Evolutionary conservation across 1,140 invertebrate species (phyloP).

Genomic region (Meloidogyne exigua): DNA sequence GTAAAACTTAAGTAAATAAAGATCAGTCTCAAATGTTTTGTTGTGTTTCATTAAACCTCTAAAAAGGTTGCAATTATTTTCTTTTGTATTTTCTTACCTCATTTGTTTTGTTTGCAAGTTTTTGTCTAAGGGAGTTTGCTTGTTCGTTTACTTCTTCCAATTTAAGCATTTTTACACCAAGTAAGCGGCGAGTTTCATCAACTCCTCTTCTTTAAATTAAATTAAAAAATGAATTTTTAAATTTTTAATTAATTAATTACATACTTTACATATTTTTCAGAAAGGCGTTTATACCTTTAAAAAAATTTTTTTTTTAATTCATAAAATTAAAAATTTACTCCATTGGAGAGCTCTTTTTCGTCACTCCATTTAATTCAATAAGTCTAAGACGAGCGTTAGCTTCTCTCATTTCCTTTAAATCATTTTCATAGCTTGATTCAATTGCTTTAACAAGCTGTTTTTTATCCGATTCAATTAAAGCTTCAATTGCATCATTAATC

Average conservation of each 20-base stretch:
- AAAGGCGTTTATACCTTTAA: slow-evolving; percentile 1
- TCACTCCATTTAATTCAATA: slow-evolving; percentile 46
- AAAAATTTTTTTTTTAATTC: background rate
- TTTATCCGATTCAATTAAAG: slow-evolving; percentile 2
- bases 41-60: background rate
- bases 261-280: slow-evolving; percentile 4
- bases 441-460: background rate
- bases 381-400: slow-evolving; percentile 43
- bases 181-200: slow-evolving; percentile 38
- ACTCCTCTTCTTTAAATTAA: slow-evolving; percentile 32
- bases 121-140: slow-evolving; percentile 15
- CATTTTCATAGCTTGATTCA: slow-evolving; percentile 18
- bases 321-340: slow-evolving; percentile 32
- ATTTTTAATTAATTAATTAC: background rate
- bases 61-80: too few species aligned
- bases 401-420: slow-evolving; percentile 50
- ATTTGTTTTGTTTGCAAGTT: slow-evolving; percentile 18
- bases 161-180: slow-evolving; percentile 37
- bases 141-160: slow-evolving; percentile 35
- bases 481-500: slow-evolving; percentile 3
- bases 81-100: slow-evolving; percentile 13
- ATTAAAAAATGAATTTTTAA: slow-evolving; percentile 43
- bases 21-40: background rate
- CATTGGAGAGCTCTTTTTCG: slow-evolving; percentile 42
- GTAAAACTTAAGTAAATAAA: background rate